phyloP scores from a whole-genome alignment of 2,113 vertebrate genomes.

The Labrus mixtus region DNA sequence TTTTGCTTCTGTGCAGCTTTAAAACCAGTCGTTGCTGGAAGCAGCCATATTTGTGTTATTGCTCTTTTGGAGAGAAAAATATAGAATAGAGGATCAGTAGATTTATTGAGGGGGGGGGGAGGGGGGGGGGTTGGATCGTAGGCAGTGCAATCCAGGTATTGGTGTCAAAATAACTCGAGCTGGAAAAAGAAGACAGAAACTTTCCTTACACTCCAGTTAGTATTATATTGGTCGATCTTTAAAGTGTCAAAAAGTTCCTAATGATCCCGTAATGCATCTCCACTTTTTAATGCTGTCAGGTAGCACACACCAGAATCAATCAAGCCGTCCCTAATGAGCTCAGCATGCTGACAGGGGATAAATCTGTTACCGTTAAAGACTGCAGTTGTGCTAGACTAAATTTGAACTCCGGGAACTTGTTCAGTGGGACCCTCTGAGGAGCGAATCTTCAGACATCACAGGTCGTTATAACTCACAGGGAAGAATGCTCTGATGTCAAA shows the following conservation, averaged over 20 bases:
- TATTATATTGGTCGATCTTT: not conserved
- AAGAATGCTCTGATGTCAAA: constrained; percentile 45
- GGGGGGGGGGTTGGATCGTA: too few species aligned
- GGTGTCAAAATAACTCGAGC: too few species aligned
- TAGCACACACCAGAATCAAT: constrained; percentile 46
- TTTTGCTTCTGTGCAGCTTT: too few species aligned
- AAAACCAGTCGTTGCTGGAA: too few species aligned
- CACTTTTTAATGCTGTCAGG: constrained; percentile 39
- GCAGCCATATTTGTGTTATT: too few species aligned
- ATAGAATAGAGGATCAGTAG: too few species aligned
- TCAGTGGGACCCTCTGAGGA: constrained; percentile 13
- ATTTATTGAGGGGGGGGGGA: too few species aligned
- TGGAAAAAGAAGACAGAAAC: not conserved
- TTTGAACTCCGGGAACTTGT: constrained; percentile 17
- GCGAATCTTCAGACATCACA: constrained; percentile 20
- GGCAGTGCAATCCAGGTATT: too few species aligned
- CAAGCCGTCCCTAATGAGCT: constrained; percentile 60
- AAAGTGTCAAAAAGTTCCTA: constrained; percentile 17
- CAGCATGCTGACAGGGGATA: constrained; percentile 28
- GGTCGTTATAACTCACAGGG: constrained; percentile 21
- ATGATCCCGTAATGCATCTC: constrained; percentile 18
- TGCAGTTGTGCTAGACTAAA: constrained; percentile 9
- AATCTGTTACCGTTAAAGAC: constrained; percentile 49
- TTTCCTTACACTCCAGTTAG: not conserved
- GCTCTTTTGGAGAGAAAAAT: too few species aligned